Base-by-base conservation (phyloP, 1,140 invertebrate genomes). In the Caenorhabditis elegans region DNA sequence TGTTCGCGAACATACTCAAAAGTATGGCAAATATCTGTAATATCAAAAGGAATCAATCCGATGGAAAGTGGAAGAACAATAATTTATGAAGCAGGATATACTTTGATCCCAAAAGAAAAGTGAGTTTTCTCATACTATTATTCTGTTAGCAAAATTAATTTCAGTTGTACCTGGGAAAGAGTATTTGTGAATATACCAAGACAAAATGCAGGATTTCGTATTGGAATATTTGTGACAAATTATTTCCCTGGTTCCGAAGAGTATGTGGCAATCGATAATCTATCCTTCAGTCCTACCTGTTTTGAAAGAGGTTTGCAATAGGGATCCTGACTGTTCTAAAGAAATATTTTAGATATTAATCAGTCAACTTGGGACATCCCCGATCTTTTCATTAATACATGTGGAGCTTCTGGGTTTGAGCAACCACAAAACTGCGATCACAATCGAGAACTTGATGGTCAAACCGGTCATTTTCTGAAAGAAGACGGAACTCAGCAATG, bases 401-500 rank as follows among this genome's bases (percentile, higher is more conserved):
- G 60, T 22, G 60, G 34, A 39, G 26, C 60, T 10, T 39, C 60
- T 1, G 60, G 60, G 13, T 39, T 28, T 24, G 34, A 70, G 3
- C 3, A 36, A 39, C 60, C 60, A 39, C 34, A 4, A 8, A 70
- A n/a, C 43, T 70, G 34, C 43, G 26, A 0, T 11, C 36, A 43
- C 6, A n/a, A 70, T 1, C 34, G 60, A 36, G 60, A 39, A 39
- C 19, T 70, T 8, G 60, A 70, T 39, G 60, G 60, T 17, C 60
- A 70, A 28, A 70, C 60, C 6, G 60, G 60, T 11, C 60, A 70
- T 24, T 70, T 70, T 10, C 0, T 70, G 34, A 70, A 70, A 43
- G 60, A 70, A 22, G 60, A 70, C 22, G 60, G 60, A 39, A 70
- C 24, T 24, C 60, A 70, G 39, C 34, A 70, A 39, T 70, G 60